phyloP scores from a whole-genome alignment of 35 echinoderm and acorn worm species.

The Ophioderma brevispina region DNA sequence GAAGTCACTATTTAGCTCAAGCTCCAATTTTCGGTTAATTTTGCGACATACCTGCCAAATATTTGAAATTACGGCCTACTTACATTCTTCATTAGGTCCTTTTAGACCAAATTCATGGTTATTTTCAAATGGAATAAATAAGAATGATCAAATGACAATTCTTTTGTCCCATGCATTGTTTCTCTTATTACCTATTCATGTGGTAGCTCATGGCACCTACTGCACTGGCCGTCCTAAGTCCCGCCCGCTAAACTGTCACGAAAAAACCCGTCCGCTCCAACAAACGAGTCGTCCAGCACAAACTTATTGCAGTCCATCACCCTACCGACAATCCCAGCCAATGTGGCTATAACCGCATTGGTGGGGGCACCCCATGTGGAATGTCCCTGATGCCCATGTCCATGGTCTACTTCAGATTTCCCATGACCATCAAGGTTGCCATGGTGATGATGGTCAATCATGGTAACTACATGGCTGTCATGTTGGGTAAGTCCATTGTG shows the following conservation, averaged over 20 bases:
- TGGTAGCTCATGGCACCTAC: constrained; percentile 97
- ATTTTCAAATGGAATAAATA: no score
- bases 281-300: constrained; percentile 86
- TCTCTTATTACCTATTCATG: constrained; percentile 96
- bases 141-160: no score
- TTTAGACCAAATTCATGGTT: no score
- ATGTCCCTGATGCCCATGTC: constrained; percentile 53
- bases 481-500: background rate
- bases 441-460: constrained; percentile 14
- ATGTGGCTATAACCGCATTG: constrained; percentile 44
- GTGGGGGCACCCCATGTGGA: constrained; percentile 55
- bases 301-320: constrained; percentile 92
- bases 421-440: background rate
- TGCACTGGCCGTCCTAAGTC: constrained; percentile 80
- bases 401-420: background rate
- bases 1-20: no score
- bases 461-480: constrained; percentile 6
- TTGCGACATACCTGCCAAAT: no score
- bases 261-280: constrained; percentile 91
- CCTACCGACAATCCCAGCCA: constrained; percentile 88
- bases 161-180: no score
- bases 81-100: no score
- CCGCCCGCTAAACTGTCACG: constrained; percentile 83
- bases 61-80: no score
- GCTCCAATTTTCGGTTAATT: no score